Evolutionary conservation across 2,888 invertebrate genomes (phyloP).

Genomic region (Phragmatobia fuliginosa): DNA sequence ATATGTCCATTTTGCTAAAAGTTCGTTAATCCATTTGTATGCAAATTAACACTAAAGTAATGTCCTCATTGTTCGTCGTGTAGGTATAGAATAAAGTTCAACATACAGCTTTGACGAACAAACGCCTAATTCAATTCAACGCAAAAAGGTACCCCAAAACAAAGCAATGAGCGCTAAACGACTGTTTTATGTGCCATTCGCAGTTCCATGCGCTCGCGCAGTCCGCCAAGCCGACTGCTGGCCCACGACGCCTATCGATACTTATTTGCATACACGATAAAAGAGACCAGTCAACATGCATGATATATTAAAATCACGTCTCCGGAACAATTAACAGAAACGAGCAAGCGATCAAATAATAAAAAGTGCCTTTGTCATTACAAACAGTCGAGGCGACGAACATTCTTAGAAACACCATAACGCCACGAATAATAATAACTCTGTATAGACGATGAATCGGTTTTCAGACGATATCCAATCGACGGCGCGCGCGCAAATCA

Average conservation of each 20-base stretch:
- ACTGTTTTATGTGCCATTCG: slow-evolving; percentile 61
- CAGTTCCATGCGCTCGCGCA: slow-evolving; percentile 36
- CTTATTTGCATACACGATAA: slow-evolving; percentile 81
- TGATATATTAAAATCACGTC: slow-evolving; percentile 86
- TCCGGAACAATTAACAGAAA: slow-evolving; percentile 82
- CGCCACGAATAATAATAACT: slow-evolving; percentile 69
- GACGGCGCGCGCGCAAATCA: slow-evolving; percentile 56
- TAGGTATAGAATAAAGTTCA: slow-evolving; percentile 45
- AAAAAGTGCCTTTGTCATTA: slow-evolving; percentile 83
- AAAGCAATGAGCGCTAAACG: slow-evolving; percentile 55
- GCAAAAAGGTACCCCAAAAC: slow-evolving; percentile 52
- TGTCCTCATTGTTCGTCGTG: slow-evolving; percentile 41
- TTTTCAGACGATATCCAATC: slow-evolving; percentile 69
- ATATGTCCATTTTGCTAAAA: slow-evolving; percentile 42
- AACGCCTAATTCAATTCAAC: slow-evolving; percentile 55
- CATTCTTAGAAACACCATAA: slow-evolving; percentile 74
- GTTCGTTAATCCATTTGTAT: slow-evolving; percentile 41
- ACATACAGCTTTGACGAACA: slow-evolving; percentile 43
- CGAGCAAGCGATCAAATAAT: slow-evolving; percentile 83
- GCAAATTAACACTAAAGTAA: slow-evolving; percentile 44
- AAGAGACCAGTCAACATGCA: slow-evolving; percentile 78
- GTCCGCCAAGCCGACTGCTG: slow-evolving; percentile 22
- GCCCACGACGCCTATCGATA: slow-evolving; percentile 57
- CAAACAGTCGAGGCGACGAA: slow-evolving; percentile 67
- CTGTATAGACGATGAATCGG: slow-evolving; percentile 62